phyloP scores from a whole-genome alignment of 2,888 invertebrate species.

The Sussaba pulchella region DNA sequence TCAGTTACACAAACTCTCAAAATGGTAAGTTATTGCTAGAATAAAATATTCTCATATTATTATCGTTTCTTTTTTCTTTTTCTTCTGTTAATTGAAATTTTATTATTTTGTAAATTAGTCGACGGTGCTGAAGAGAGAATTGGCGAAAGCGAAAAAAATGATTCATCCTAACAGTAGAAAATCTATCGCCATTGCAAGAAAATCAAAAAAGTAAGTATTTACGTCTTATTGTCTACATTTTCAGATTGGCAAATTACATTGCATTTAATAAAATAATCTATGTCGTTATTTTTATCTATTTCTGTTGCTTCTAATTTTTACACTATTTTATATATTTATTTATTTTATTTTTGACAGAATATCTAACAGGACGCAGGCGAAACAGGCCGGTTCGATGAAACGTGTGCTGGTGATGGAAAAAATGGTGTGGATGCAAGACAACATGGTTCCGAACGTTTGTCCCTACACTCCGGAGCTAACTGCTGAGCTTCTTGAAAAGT shows the following conservation, averaged over 20 bases:
- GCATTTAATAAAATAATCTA: no score
- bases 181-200: constrained; percentile 90
- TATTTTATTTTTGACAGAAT: constrained; percentile 81
- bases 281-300: neutral
- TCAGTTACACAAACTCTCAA: neutral
- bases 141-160: constrained; percentile 78
- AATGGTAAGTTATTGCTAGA: constrained; percentile 55
- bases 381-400: constrained; percentile 89
- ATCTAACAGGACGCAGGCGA: constrained; percentile 87
- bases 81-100: constrained; percentile 76
- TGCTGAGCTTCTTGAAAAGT: constrained; percentile 86
- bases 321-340: constrained; percentile 20
- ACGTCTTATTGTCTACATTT: constrained; percentile 12
- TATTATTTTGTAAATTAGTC: constrained; percentile 66
- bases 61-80: neutral
- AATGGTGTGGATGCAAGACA: constrained; percentile 91
- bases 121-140: constrained; percentile 71
- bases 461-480: constrained; percentile 87
- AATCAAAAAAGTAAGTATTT: constrained; percentile 87
- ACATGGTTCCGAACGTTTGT: constrained; percentile 86
- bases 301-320: neutral
- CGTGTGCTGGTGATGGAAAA: constrained; percentile 91
- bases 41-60: constrained; percentile 3
- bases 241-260: no score
- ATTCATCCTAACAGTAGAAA: constrained; percentile 94